phyloP scores from a whole-genome alignment of 2,888 invertebrate genomes.

The Cacoxenus indagator region DNA sequence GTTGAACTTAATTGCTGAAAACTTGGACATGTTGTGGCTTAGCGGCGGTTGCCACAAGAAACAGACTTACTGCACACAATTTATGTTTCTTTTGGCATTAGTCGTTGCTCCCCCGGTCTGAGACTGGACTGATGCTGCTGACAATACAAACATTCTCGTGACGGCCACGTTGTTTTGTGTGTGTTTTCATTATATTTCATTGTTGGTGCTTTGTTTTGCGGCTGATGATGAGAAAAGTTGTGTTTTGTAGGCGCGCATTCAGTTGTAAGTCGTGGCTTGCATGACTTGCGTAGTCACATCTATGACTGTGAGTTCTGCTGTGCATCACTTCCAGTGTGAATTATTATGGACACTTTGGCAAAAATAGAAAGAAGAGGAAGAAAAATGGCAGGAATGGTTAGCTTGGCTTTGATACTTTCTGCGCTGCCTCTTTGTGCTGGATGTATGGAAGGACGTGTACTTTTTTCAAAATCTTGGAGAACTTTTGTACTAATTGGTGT shows the following conservation, averaged over 20 bases:
- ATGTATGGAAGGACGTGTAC: neutral
- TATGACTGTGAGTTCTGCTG: neutral
- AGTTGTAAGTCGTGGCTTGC: slow-evolving; percentile 46
- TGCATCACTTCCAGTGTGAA: slow-evolving; percentile 40
- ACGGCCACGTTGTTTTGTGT: slow-evolving; percentile 32
- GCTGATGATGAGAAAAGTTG: slow-evolving; percentile 63
- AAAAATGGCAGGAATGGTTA: neutral
- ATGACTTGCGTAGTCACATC: neutral
- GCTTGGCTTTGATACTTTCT: neutral
- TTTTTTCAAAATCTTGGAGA: too few relatives aligned
- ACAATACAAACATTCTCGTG: slow-evolving; percentile 49
- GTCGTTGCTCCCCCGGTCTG: slow-evolving; percentile 39
- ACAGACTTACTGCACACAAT: neutral
- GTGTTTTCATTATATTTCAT: slow-evolving; percentile 29
- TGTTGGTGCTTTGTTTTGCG: slow-evolving; percentile 60
- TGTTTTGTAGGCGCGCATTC: slow-evolving; percentile 39
- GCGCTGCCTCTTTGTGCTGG: neutral
- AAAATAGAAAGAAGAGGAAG: neutral
- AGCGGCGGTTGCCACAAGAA: slow-evolving; percentile 32
- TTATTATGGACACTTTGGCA: slow-evolving; percentile 49
- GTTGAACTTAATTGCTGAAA: slow-evolving; percentile 58
- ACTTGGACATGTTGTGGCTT: slow-evolving; percentile 58
- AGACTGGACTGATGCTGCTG: slow-evolving; percentile 25
- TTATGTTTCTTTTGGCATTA: slow-evolving; percentile 40
- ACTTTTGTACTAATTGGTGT: too few relatives aligned